A percentile compares a stretch with the other conserved stretches of the same genome.
Evolutionary conservation across 2,113 vertebrate species (phyloP).

Genomic region (Toxotes jaculatrix): DNA sequence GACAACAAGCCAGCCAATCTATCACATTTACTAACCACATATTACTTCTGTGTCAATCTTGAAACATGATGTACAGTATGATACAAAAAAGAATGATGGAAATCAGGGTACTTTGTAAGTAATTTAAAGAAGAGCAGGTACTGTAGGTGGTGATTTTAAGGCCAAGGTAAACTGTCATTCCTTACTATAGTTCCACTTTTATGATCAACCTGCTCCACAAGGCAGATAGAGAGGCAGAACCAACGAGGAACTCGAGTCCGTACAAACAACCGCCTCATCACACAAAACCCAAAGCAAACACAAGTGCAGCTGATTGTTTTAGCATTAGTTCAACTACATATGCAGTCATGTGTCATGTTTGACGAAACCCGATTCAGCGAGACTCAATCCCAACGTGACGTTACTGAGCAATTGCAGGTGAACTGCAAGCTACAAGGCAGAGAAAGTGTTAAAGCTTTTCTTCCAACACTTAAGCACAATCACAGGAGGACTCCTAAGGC

Average conservation of each 20-base stretch:
- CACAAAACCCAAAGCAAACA: not conserved
- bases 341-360: conserved; percentile 1
- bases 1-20: not conserved
- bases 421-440: conserved; percentile 14
- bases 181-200: not conserved
- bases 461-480: not conserved
- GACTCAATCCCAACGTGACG: not conserved
- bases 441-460: conserved; percentile 31
- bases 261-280: not conserved
- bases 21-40: not conserved
- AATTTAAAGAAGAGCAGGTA: not conserved
- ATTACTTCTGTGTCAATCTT: not conserved
- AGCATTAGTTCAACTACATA: not conserved
- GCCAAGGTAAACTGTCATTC: not conserved
- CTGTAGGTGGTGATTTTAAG: conserved; percentile 22
- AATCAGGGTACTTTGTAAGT: conserved; percentile 9
- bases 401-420: not conserved
- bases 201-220: not conserved
- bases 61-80: not conserved
- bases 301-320: not conserved
- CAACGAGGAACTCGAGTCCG: not conserved
- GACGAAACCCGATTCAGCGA: conserved; percentile 9
- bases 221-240: not conserved
- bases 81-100: not conserved
- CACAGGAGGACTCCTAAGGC: not conserved